Percentiles rank a stretch among this genome's conserved stretches.
These are phyloP conservation scores for Calephelis virginiensis DNA, from an alignment of 1,140 invertebrate genomes.

Conservation along the genomic window DNA sequence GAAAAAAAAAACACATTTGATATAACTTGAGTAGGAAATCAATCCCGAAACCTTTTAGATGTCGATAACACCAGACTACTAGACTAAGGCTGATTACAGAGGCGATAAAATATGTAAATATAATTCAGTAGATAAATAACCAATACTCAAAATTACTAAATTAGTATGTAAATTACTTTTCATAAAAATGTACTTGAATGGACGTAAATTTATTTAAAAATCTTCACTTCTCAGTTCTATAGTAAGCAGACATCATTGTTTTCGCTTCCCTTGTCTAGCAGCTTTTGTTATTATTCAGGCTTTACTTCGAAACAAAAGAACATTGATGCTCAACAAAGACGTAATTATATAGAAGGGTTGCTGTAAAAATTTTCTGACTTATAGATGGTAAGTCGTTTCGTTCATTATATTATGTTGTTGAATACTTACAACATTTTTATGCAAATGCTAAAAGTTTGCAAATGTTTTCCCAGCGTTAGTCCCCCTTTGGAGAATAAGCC, in stretches of 20 bases:
- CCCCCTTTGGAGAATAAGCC: too few relatives aligned
- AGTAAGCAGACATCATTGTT: slow-evolving; percentile 69
- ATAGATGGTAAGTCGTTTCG: slow-evolving; percentile 25
- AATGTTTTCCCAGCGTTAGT: too few relatives aligned
- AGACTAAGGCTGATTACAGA: too few relatives aligned
- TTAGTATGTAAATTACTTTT: background rate
- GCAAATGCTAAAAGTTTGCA: too few relatives aligned
- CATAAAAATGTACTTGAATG: background rate
- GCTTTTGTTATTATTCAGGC: slow-evolving; percentile 67
- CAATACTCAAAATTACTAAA: background rate
- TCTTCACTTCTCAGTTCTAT: slow-evolving; percentile 42
- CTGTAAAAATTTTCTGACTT: slow-evolving; percentile 40
- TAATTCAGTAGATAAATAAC: background rate
- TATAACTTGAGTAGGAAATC: too few relatives aligned
- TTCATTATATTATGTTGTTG: background rate
- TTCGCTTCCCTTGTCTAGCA: slow-evolving; percentile 53
- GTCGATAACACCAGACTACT: too few relatives aligned
- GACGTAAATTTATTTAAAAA: slow-evolving; percentile 44
- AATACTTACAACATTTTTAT: background rate
- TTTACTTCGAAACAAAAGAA: slow-evolving; percentile 65
- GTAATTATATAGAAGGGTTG: slow-evolving; percentile 61
- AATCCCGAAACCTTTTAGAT: too few relatives aligned
- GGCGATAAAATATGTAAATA: too few relatives aligned
- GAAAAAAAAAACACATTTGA: too few relatives aligned
- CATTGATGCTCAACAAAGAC: slow-evolving; percentile 63